Base-by-base conservation (phyloP, 2,113 vertebrate genomes). In the Haliaeetus leucogaster region DNA sequence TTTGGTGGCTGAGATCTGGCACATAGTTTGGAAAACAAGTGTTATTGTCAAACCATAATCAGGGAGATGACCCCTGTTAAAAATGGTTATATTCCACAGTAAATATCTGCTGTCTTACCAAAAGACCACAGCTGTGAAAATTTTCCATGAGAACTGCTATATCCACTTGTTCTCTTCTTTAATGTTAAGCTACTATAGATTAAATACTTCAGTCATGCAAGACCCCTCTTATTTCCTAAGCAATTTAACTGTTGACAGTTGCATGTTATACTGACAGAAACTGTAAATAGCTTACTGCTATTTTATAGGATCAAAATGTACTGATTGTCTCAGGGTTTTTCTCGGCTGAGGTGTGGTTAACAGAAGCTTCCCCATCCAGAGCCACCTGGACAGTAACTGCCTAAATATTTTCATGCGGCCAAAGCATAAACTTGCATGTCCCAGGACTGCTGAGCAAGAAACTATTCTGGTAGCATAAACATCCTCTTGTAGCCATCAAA, bases 321-420 rank as follows among this genome's bases (percentile, higher is more conserved):
- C 21, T 0, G 0, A 6, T 32, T 56, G 5, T n/a, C 52, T 78
- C n/a, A 36, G 36, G 2, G 6, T 53, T 89, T 79, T 52, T 3
- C 11, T 45, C 4, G 0, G 7, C 3, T 11, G 6, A 82, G 6
- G 16, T 70, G 21, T 26, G 16, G 20, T 77, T 13, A 4, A n/a
- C 53, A 21, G 20, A 65, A 70, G 27, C 10, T 70, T 87, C 16
- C 21, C 29, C 32, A 32, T 72, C 19, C n/a, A 40, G 45, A 67
- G 16, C n/a, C 38, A 47, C 22, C 38, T 48, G 42, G 21, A 85
- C 36, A 27, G 17, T 45, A 56, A 36, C 12, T 56, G 4, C 26
- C 32, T 32, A 85, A 82, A 45, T 70, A 66, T 19, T 50, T 84
- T 63, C 6, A 6, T 10, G 18, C 18, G 10, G 36, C 42, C 20